Evolutionary conservation across 2,113 vertebrate genomes (phyloP).

Genomic region (Xerus inauris): DNA sequence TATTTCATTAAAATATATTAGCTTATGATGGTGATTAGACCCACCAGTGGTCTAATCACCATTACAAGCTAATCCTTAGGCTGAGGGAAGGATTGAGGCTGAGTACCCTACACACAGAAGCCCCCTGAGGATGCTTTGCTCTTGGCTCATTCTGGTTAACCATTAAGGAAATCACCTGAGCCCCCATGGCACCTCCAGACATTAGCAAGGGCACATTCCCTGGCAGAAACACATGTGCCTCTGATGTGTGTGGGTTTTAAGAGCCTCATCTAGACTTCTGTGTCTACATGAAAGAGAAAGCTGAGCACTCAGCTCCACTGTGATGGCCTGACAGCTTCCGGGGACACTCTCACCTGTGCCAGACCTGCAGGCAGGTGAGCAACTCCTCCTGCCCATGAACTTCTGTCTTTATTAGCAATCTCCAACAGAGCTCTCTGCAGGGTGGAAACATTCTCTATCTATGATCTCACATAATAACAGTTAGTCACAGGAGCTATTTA

Average conservation of each 20-base stretch:
- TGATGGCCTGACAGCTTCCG: rapidly evolving
- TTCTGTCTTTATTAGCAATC: rapidly evolving
- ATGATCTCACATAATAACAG: too few species aligned
- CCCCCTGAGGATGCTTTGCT: too few species aligned
- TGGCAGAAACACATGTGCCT: background rate
- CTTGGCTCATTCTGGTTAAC: background rate
- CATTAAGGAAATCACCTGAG: background rate
- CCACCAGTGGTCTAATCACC: background rate
- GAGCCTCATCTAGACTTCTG: too few species aligned
- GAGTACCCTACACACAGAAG: background rate
- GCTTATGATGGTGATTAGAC: too few species aligned
- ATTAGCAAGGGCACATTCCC: rapidly evolving
- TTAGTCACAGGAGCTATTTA: rapidly evolving
- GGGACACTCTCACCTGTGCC: rapidly evolving
- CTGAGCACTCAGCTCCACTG: rapidly evolving
- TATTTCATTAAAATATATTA: too few species aligned
- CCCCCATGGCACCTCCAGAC: background rate
- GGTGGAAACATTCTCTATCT: rapidly evolving
- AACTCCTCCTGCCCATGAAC: rapidly evolving
- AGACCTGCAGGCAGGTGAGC: background rate
- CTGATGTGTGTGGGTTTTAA: background rate
- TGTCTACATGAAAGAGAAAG: rapidly evolving
- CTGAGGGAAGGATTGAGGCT: background rate
- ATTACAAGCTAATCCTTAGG: too few species aligned
- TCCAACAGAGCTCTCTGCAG: background rate